Conservation (phyloP, 2,888 invertebrate species). For the Molorchus minor region DNA sequence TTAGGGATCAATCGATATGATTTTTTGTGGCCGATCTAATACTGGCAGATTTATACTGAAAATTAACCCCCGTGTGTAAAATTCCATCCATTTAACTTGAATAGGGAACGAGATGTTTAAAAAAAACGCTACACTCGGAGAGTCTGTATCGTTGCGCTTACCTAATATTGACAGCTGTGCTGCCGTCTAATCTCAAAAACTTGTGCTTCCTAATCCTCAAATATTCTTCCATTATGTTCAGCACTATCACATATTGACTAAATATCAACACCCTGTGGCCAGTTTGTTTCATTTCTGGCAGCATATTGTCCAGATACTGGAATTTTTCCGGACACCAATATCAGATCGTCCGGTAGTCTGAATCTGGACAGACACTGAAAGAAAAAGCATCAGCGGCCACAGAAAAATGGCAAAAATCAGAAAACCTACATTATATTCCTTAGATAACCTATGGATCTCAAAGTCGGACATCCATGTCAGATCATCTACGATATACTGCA, state of each 20-base stretch:
- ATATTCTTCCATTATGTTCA: constrained; percentile 92
- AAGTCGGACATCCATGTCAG: constrained; percentile 90
- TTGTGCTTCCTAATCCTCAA: constrained; percentile 76
- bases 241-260: constrained; percentile 95
- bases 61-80: too few species aligned
- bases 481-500: constrained; percentile 86
- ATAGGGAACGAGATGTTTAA: too few species aligned
- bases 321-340: constrained; percentile 91
- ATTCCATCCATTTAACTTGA: too few species aligned
- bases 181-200: constrained; percentile 88
- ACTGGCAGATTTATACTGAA: too few species aligned
- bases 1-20: too few species aligned
- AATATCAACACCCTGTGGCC: constrained; percentile 90
- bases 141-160: too few species aligned
- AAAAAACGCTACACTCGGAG: too few species aligned
- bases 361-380: constrained; percentile 70
- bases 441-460: constrained; percentile 84
- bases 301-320: constrained; percentile 76
- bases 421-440: constrained; percentile 68
- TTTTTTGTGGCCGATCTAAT: too few species aligned
- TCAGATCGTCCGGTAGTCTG: constrained; percentile 73
- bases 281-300: constrained; percentile 76
- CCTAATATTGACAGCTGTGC: constrained; percentile 85
- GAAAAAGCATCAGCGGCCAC: constrained; percentile 20
- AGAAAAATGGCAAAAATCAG: constrained; percentile 5